These are phyloP conservation scores for Trachymyrmex septentrionalis DNA, from an alignment of 1,140 invertebrate species.

Conservation along the genomic window DNA sequence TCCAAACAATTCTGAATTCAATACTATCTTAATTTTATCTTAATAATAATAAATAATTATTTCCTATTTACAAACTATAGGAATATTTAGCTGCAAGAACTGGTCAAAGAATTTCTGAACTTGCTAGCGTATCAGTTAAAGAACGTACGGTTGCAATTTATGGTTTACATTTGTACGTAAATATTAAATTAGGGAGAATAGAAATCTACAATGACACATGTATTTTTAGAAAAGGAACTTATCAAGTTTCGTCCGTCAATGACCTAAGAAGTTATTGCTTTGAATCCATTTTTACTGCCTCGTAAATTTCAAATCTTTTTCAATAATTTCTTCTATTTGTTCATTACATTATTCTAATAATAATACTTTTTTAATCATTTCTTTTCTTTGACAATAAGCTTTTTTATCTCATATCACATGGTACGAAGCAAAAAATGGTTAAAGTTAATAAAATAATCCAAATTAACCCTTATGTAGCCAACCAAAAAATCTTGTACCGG, in stretches of 20 bases:
- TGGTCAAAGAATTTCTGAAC: background rate
- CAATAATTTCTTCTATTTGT: too few relatives aligned
- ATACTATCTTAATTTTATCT: background rate
- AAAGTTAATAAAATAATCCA: background rate
- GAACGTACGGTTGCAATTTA: background rate
- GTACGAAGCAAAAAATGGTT: background rate
- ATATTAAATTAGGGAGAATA: background rate
- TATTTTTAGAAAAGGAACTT: background rate
- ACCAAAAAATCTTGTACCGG: too few relatives aligned
- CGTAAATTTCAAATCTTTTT: background rate
- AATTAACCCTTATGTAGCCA: too few relatives aligned
- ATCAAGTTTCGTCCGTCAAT: too few relatives aligned
- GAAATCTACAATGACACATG: slow-evolving; percentile 1
- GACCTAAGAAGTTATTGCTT: background rate
- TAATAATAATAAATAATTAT: background rate
- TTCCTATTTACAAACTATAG: background rate
- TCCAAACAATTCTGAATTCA: background rate
- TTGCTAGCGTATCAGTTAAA: background rate
- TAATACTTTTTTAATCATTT: too few relatives aligned
- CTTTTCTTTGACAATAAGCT: too few relatives aligned
- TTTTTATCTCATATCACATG: too few relatives aligned
- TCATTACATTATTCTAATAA: too few relatives aligned
- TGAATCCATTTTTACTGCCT: background rate
- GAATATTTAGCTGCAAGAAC: background rate
- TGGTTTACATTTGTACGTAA: background rate